Percentiles rank a stretch among this genome's conserved stretches.
Evolutionary conservation across 2,888 invertebrate species (phyloP).

Genomic region (Heliconius charithonia): DNA sequence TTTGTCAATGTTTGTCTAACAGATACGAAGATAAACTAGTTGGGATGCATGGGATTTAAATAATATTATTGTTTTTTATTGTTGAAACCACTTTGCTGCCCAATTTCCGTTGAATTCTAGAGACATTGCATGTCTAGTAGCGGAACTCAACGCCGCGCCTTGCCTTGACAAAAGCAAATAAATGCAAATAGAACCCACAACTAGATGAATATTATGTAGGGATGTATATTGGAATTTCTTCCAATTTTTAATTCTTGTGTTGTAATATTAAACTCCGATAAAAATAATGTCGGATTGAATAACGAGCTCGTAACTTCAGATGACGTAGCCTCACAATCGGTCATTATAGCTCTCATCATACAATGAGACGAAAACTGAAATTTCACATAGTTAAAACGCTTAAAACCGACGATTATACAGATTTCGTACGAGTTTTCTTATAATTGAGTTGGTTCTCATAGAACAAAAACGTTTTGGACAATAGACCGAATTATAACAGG

Average conservation of each 20-base stretch:
- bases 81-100: too few relatives aligned
- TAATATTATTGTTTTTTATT: neutral
- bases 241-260: neutral
- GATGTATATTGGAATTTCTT: neutral
- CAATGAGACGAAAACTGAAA: slow-evolving; percentile 75
- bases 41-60: slow-evolving; percentile 25
- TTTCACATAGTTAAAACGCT: slow-evolving; percentile 83
- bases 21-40: slow-evolving; percentile 44
- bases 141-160: too few relatives aligned
- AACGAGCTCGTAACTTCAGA: slow-evolving; percentile 43
- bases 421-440: slow-evolving; percentile 73
- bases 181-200: too few relatives aligned
- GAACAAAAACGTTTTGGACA: slow-evolving; percentile 80
- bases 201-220: too few relatives aligned
- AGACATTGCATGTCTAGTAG: too few relatives aligned
- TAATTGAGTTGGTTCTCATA: slow-evolving; percentile 83
- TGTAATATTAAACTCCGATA: neutral
- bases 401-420: slow-evolving; percentile 80
- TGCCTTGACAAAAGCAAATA: too few relatives aligned
- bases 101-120: too few relatives aligned
- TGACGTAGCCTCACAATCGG: slow-evolving; percentile 56
- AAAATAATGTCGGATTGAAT: slow-evolving; percentile 25
- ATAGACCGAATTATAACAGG: slow-evolving; percentile 81
- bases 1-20: slow-evolving; percentile 57
- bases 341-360: slow-evolving; percentile 65